Percentiles rank a stretch among this genome's conserved stretches.
Conservation (phyloP, 1,140 invertebrate species). For the Eulimnadia texana region DNA sequence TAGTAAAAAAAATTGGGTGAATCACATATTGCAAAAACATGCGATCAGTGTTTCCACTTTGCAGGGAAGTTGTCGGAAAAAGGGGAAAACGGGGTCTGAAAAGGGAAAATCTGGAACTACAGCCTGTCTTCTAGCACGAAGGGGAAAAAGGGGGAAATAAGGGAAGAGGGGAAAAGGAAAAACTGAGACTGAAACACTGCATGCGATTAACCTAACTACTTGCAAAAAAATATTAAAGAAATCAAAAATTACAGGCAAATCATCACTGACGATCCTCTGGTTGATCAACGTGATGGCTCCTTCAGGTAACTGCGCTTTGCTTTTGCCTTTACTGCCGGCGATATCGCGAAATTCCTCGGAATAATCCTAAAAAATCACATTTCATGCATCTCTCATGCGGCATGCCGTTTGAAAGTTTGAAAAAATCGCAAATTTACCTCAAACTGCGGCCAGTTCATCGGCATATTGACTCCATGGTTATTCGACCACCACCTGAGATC, state of each 20-base stretch:
- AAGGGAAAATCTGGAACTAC: too few species aligned
- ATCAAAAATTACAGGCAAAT: constrained; percentile 66
- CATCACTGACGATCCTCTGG: constrained; percentile 84
- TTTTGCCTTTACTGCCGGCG: constrained; percentile 66
- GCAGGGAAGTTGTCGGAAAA: too few species aligned
- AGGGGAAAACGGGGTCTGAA: too few species aligned
- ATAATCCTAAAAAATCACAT: constrained; percentile 55
- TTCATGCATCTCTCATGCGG: neutral
- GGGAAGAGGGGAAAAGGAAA: too few species aligned
- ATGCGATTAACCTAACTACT: too few species aligned
- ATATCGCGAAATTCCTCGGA: constrained; percentile 92
- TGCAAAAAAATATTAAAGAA: neutral
- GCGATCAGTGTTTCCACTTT: too few species aligned
- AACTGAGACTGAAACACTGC: too few species aligned
- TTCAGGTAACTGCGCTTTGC: constrained; percentile 73
- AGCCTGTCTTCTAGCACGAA: too few species aligned
- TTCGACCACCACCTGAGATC: constrained; percentile 98
- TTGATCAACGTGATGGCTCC: constrained; percentile 91
- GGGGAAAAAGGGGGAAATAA: too few species aligned
- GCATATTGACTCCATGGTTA: constrained; percentile 93
- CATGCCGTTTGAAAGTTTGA: neutral
- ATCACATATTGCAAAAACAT: too few species aligned
- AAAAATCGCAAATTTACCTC: constrained; percentile 52
- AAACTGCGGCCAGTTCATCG: constrained; percentile 96
- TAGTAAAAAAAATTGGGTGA: too few species aligned